Evolutionary conservation across 2,888 invertebrate genomes (phyloP), one percentile per base, ranked within the genome.

Genomic region (Meta bourneti): DNA sequence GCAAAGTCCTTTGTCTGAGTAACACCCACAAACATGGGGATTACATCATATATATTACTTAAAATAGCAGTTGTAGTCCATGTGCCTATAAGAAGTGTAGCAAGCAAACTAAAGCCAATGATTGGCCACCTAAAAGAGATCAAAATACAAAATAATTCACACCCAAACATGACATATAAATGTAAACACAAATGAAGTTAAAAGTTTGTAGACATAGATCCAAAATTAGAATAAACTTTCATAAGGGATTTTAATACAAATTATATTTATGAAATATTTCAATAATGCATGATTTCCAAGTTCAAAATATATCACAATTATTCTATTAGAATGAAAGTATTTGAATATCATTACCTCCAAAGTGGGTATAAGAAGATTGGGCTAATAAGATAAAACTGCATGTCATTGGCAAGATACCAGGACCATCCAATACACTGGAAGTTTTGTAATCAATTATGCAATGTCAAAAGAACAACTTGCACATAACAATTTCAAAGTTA

Each of bases 331-430:
- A 69, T 69, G 16, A 11, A 69, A 69, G 13, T 13, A 69, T 69
- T 4, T 16, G 13, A 61, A n/a, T 7, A 16, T 69, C 16, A 7
- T 88, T 90, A 93, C 93, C 74, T 93, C 84, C 82, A 89, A 7
- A 93, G 82, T 19, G 93, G 92, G 70, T 93, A 90, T n/a, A 93
- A 85, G 77, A 93, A 83, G n/a, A 93, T 20, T 9, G 93, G 93
- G 49, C 93, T 93, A 6, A 93, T 91, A 2, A 93, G 6, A 72
- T 93, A 93, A 75, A 93, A 93, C 80, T 93, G 93, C 90, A 93
- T 92, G 72, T 93, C 93, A 77, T 93, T 93, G 7, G 93, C 92
- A 49, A 93, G 83, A 85, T 93, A 93, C 93, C 93, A 93, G 6
- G 91, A 87, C 84, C 93, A 92, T 16, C 83, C 91, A 52, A 93